A percentile compares a stretch with the other conserved stretches of the same genome.
Evolutionary conservation across 1,140 invertebrate species (phyloP).

Genomic region (Drosophila ohnishii): DNA sequence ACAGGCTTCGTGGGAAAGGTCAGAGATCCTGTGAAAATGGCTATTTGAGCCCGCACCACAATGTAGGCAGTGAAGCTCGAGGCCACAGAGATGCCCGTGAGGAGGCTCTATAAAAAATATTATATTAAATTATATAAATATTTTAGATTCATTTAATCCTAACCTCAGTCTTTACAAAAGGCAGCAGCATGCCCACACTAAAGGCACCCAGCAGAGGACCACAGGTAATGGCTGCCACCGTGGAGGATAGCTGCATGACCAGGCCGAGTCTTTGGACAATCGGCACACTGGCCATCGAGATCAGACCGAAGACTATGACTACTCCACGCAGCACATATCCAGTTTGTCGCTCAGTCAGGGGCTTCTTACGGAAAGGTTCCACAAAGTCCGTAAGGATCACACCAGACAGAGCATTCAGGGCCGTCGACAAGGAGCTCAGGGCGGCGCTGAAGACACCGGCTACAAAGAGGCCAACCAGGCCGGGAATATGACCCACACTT

Average conservation of each 20-base stretch:
- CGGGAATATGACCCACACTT: slow-evolving; percentile 86
- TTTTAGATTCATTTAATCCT: not conserved
- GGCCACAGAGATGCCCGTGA: slow-evolving; percentile 50
- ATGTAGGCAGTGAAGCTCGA: slow-evolving; percentile 52
- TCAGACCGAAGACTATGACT: slow-evolving; percentile 86
- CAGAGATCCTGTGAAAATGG: slow-evolving; percentile 52
- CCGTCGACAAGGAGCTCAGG: slow-evolving; percentile 91
- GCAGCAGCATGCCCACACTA: slow-evolving; percentile 91
- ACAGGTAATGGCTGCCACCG: slow-evolving; percentile 90
- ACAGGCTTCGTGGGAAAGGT: slow-evolving; percentile 58
- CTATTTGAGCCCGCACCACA: slow-evolving; percentile 60
- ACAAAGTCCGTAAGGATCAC: slow-evolving; percentile 91
- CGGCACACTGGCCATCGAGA: slow-evolving; percentile 87
- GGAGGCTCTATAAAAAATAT: slow-evolving; percentile 46
- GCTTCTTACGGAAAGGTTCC: slow-evolving; percentile 86
- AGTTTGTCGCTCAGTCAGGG: slow-evolving; percentile 86
- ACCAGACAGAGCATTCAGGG: slow-evolving; percentile 90
- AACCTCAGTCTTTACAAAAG: slow-evolving; percentile 89
- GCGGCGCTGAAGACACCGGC: slow-evolving; percentile 89
- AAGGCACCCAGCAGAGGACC: slow-evolving; percentile 93
- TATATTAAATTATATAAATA: not conserved
- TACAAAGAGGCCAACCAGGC: slow-evolving; percentile 91
- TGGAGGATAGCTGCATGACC: slow-evolving; percentile 89
- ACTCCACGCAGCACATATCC: slow-evolving; percentile 87
- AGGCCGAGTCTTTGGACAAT: slow-evolving; percentile 89